phyloP scores from a whole-genome alignment of 2,797 vertebrate species.

The Ptychobarbus kaznakovi region DNA sequence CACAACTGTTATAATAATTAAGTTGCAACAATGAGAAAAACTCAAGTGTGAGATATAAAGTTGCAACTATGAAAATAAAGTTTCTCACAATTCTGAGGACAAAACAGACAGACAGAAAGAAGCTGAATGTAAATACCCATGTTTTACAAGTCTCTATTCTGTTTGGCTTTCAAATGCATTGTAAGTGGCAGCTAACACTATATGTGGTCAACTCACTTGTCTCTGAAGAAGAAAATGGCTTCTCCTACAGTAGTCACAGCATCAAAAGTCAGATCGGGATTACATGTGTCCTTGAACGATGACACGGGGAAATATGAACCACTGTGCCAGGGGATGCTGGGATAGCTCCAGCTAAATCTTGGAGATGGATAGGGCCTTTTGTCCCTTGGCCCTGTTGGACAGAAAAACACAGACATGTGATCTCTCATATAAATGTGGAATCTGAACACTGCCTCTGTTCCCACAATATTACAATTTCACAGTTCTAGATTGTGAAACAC shows the following conservation, averaged over 20 bases:
- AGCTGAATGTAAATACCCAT: background rate
- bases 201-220: constrained; percentile 53
- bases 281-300: constrained; percentile 69
- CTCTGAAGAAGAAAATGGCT: constrained; percentile 76
- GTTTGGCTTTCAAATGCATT: background rate
- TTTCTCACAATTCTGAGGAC: background rate
- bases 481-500: background rate
- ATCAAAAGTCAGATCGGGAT: constrained; percentile 73
- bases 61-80: background rate
- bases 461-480: background rate
- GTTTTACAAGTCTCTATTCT: background rate
- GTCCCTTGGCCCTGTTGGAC: constrained; percentile 65
- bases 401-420: constrained; percentile 15
- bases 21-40: background rate
- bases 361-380: constrained; percentile 48
- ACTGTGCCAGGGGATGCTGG: constrained; percentile 62
- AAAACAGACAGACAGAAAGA: background rate
- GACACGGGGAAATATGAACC: constrained; percentile 60
- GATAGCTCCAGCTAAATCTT: constrained; percentile 61
- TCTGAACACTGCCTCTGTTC: constrained; percentile 1
- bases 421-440: constrained; percentile 4
- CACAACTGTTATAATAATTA: background rate
- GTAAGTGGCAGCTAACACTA: background rate
- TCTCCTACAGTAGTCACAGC: constrained; percentile 70
- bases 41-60: background rate